A percentile compares a stretch with the other conserved stretches of the same genome.
Evolutionary conservation across 53 echinoderm and acorn worm species (phyloP).

Genomic region (Henricia sp.): DNA sequence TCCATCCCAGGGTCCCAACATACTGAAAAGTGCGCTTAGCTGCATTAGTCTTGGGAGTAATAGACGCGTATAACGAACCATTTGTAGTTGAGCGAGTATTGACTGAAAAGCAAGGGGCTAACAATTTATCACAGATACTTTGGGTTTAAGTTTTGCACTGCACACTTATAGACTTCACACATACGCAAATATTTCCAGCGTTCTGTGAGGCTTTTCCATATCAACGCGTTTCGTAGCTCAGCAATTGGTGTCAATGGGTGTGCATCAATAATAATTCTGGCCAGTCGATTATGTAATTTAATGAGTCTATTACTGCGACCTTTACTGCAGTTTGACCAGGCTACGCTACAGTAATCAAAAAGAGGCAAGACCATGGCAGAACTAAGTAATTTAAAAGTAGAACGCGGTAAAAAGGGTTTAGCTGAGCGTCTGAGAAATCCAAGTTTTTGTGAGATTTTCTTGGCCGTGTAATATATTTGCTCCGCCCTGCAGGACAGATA

Average conservation of each 20-base stretch:
- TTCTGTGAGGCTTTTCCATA: not conserved
- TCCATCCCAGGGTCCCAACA: not conserved
- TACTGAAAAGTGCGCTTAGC: not conserved
- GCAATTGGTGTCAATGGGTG: not conserved
- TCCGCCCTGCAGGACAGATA: too few relatives aligned
- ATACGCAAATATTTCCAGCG: not conserved
- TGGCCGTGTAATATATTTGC: too few relatives aligned
- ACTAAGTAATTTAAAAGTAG: too few relatives aligned
- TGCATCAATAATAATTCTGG: not conserved
- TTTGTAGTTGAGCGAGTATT: not conserved
- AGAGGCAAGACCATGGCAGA: too few relatives aligned
- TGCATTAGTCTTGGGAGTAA: slow-evolving; percentile 4
- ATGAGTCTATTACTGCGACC: not conserved
- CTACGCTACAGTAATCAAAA: too few relatives aligned
- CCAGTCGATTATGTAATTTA: not conserved
- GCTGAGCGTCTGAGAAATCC: too few relatives aligned
- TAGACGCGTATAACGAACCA: not conserved
- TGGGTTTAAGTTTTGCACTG: not conserved
- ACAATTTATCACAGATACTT: not conserved
- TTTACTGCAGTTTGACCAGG: too few relatives aligned
- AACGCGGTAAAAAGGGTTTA: too few relatives aligned
- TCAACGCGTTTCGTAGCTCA: not conserved
- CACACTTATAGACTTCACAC: not conserved
- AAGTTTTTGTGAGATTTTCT: too few relatives aligned
- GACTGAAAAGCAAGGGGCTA: not conserved